These are phyloP conservation scores for Drosophila quinaria DNA, from an alignment of 2,888 invertebrate genomes.

Conservation along the genomic window DNA sequence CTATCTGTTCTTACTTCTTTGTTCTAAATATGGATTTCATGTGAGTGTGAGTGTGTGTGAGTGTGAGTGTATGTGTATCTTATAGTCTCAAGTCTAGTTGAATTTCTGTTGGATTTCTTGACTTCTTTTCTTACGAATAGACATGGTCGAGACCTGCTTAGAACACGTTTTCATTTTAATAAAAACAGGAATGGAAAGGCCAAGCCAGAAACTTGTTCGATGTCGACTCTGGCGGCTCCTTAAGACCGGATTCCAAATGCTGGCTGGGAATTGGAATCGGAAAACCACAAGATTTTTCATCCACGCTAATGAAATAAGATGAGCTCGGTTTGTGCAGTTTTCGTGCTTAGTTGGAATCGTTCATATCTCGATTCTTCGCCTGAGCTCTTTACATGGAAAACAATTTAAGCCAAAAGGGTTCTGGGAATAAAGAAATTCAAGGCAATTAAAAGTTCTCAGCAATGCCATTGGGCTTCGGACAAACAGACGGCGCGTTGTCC, in stretches of 20 bases:
- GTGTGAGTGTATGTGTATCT: slow-evolving; percentile 32
- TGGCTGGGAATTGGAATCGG: slow-evolving; percentile 13
- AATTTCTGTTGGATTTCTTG: slow-evolving; percentile 37
- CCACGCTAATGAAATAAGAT: slow-evolving; percentile 5
- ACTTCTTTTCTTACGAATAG: slow-evolving; percentile 46
- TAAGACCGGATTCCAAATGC: slow-evolving; percentile 6
- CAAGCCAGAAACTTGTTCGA: slow-evolving; percentile 63
- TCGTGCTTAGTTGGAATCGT: slow-evolving; percentile 30
- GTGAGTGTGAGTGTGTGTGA: slow-evolving; percentile 25
- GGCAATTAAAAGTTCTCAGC: slow-evolving; percentile 70
- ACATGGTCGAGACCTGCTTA: slow-evolving; percentile 27
- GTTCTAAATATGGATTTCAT: slow-evolving; percentile 63
- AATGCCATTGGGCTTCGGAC: slow-evolving; percentile 33
- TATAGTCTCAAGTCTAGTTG: slow-evolving; percentile 17
- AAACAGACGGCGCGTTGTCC: slow-evolving; percentile 36
- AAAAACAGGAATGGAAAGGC: slow-evolving; percentile 48
- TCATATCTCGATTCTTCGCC: slow-evolving; percentile 17
- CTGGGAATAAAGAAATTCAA: slow-evolving; percentile 73
- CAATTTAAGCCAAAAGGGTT: slow-evolving; percentile 60
- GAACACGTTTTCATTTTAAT: slow-evolving; percentile 67
- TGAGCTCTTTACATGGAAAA: slow-evolving; percentile 59
- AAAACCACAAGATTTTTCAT: slow-evolving; percentile 49
- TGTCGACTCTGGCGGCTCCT: slow-evolving; percentile 20
- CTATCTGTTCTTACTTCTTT: slow-evolving; percentile 44
- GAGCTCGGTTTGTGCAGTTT: slow-evolving; percentile 20